These are phyloP conservation scores for Monochamus saltuarius DNA, from an alignment of 1,140 invertebrate species.

Conservation along the genomic window DNA sequence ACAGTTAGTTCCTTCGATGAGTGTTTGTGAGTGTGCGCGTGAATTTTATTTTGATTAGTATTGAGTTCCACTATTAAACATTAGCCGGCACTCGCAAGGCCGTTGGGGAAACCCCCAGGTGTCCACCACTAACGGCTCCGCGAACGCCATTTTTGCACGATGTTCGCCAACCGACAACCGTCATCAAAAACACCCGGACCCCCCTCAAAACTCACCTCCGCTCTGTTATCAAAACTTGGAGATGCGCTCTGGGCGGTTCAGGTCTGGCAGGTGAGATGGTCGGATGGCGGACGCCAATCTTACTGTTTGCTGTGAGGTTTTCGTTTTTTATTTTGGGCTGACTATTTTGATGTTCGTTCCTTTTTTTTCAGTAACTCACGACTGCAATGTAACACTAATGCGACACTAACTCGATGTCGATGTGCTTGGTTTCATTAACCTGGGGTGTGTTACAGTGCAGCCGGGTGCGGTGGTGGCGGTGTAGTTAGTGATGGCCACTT, in stretches of 20 bases:
- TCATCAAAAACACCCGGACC: too few relatives aligned
- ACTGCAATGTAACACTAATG: slow-evolving; percentile 53
- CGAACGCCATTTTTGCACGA: slow-evolving; percentile 34
- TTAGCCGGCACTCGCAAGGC: slow-evolving; percentile 26
- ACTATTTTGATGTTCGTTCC: slow-evolving; percentile 47
- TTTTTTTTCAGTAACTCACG: slow-evolving; percentile 50
- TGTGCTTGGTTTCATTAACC: slow-evolving; percentile 45
- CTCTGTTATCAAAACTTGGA: not conserved
- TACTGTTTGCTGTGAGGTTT: slow-evolving; percentile 52
- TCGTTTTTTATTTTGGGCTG: slow-evolving; percentile 50
- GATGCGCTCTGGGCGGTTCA: slow-evolving; percentile 3
- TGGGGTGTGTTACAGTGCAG: slow-evolving; percentile 51
- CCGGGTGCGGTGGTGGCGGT: slow-evolving; percentile 44
- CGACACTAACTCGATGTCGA: slow-evolving; percentile 43
- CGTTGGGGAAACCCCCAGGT: slow-evolving; percentile 28
- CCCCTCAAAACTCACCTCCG: not conserved
- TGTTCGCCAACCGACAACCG: slow-evolving; percentile 30
- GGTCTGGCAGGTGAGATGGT: slow-evolving; percentile 7
- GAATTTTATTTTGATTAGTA: slow-evolving; percentile 48
- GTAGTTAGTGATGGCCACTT: slow-evolving; percentile 22
- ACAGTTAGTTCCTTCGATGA: slow-evolving; percentile 51
- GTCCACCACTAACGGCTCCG: slow-evolving; percentile 15
- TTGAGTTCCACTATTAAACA: slow-evolving; percentile 49
- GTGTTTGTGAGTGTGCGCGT: slow-evolving; percentile 52
- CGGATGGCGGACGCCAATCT: slow-evolving; percentile 43